Conservation (phyloP, 2,888 invertebrate genomes). For the Serrognathus titanus region DNA sequence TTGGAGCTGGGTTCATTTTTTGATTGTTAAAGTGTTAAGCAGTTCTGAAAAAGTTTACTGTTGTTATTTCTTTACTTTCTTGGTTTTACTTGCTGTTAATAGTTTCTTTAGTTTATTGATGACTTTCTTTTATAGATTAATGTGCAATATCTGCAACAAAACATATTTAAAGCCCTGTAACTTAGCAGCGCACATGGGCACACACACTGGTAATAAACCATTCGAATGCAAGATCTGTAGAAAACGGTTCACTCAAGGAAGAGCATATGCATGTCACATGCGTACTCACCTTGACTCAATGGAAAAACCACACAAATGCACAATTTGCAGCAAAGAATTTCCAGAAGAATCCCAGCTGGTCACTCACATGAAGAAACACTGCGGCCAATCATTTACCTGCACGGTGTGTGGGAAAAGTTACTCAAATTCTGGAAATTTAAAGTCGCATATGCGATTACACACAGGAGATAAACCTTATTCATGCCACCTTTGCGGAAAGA, state of each 20-base stretch:
- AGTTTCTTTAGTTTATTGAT: too few relatives aligned
- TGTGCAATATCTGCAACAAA: constrained; percentile 34
- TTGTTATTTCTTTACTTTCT: too few relatives aligned
- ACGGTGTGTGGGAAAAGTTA: constrained; percentile 33
- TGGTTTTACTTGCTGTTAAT: too few relatives aligned
- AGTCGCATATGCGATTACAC: constrained; percentile 25
- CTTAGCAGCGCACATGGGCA: constrained; percentile 34
- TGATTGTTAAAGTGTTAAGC: too few relatives aligned
- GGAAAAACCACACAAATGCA: constrained; percentile 25
- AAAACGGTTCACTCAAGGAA: constrained; percentile 34
- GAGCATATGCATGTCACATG: constrained; percentile 35
- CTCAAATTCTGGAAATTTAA: constrained; percentile 33
- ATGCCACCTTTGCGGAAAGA: constrained; percentile 33
- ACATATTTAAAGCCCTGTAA: constrained; percentile 35
- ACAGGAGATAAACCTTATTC: constrained; percentile 35
- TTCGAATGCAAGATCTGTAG: constrained; percentile 33
- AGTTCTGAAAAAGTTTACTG: too few relatives aligned
- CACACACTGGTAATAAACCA: constrained; percentile 33
- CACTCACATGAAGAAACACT: constrained; percentile 32
- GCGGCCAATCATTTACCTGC: constrained; percentile 26
- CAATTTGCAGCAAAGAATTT: constrained; percentile 32
- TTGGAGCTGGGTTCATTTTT: too few relatives aligned
- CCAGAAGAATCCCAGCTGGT: constrained; percentile 28
- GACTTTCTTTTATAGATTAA: constrained; percentile 8
- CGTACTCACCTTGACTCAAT: constrained; percentile 30